Conservation (phyloP, 2,113 vertebrate species). For the Spea bombifrons region DNA sequence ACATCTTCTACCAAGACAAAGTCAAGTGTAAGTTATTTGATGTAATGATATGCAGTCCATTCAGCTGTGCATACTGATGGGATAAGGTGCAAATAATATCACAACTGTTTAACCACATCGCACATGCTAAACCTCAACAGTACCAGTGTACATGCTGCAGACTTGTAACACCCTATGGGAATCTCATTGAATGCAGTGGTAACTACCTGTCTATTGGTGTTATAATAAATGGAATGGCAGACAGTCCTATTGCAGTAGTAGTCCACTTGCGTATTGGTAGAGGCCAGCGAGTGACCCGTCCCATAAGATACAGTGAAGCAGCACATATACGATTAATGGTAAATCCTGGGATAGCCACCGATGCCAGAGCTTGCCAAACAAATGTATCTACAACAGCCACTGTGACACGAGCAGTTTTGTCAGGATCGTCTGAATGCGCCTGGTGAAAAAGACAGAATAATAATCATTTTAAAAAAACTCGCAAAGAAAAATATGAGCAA, state of each 20-base stretch:
- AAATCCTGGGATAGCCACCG: constrained; percentile 88
- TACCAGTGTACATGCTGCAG: too few relatives aligned
- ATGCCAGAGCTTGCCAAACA: constrained; percentile 92
- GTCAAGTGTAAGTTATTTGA: too few relatives aligned
- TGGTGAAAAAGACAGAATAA: constrained; percentile 42
- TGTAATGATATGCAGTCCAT: too few relatives aligned
- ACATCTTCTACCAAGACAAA: too few relatives aligned
- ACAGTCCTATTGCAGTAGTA: constrained; percentile 86
- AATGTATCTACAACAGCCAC: constrained; percentile 89
- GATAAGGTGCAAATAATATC: too few relatives aligned
- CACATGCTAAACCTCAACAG: too few relatives aligned
- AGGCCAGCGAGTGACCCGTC: constrained; percentile 78
- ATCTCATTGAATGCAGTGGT: neutral
- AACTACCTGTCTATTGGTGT: constrained; percentile 89
- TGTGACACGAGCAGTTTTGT: constrained; percentile 62
- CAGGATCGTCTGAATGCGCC: constrained; percentile 65
- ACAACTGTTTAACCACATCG: too few relatives aligned
- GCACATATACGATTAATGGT: constrained; percentile 94
- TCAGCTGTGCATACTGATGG: too few relatives aligned
- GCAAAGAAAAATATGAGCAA: neutral
- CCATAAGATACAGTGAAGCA: constrained; percentile 78
- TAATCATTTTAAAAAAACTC: neutral
- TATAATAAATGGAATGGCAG: constrained; percentile 89
- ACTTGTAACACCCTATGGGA: too few relatives aligned
- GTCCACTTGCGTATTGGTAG: constrained; percentile 84